phyloP scores from a whole-genome alignment of 2,797 vertebrate genomes.

The Bradypodion pumilum region DNA sequence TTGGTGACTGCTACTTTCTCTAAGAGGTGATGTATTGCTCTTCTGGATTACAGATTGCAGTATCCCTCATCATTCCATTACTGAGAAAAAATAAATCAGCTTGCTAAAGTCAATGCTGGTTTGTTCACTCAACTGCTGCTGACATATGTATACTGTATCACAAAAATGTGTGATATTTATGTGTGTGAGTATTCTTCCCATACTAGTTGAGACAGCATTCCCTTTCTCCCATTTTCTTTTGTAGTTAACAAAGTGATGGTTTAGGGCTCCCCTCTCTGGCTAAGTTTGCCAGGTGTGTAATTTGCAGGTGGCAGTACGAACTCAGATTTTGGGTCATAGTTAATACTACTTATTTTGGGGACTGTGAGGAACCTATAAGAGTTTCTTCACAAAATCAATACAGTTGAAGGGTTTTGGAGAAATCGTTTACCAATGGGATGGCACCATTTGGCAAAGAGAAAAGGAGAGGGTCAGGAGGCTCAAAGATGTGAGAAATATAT shows the following conservation, averaged over 20 bases:
- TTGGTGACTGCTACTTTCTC: background rate
- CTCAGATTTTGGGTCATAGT: background rate
- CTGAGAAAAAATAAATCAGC: background rate
- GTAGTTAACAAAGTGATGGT: background rate
- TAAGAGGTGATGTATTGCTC: background rate
- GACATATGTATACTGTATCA: background rate
- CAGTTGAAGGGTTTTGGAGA: background rate
- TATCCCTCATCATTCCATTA: background rate
- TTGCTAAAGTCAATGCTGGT: background rate
- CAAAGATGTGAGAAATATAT: background rate
- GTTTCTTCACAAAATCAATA: background rate
- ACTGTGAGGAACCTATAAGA: background rate
- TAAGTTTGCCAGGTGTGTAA: background rate
- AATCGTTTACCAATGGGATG: background rate
- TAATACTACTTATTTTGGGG: background rate
- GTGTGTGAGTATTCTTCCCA: background rate
- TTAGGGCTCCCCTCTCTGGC: background rate
- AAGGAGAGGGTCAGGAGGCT: too few relatives aligned
- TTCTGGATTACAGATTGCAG: background rate
- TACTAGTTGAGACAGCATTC: too few relatives aligned
- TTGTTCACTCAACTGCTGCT: background rate
- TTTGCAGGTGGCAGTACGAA: background rate
- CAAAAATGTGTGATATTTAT: background rate
- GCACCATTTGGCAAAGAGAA: background rate
- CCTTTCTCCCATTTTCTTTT: background rate